Evolutionary conservation across 1,140 invertebrate species (phyloP).

Genomic region (Limonius californicus): DNA sequence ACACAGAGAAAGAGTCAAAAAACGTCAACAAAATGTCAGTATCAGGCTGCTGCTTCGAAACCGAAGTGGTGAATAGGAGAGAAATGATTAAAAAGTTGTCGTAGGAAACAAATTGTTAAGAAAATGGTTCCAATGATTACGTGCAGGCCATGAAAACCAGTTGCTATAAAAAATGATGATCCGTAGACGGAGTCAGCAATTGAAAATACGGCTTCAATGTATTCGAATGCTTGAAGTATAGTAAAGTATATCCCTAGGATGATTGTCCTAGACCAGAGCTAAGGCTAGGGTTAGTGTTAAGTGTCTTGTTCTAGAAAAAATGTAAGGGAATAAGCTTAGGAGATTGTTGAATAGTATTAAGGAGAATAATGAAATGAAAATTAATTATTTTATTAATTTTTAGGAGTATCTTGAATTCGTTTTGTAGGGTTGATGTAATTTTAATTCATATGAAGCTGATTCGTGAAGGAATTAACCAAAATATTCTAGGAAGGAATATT

Average conservation of each 20-base stretch:
- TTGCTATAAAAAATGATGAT: slow-evolving; percentile 65
- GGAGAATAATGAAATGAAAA: no score
- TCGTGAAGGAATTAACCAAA: no score
- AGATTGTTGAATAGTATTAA: no score
- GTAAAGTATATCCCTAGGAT: slow-evolving; percentile 23
- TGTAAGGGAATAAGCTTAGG: no score
- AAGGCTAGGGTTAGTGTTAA: no score
- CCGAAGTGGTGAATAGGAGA: slow-evolving; percentile 60
- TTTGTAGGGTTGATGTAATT: no score
- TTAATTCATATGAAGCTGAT: no score
- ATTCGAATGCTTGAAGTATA: slow-evolving; percentile 30
- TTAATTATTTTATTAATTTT: no score
- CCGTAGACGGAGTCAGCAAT: slow-evolving; percentile 62
- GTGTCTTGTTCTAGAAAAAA: no score
- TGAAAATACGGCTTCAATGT: slow-evolving; percentile 51
- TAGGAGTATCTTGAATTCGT: no score
- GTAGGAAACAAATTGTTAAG: slow-evolving; percentile 54
- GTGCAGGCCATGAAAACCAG: slow-evolving; percentile 70
- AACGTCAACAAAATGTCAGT: slow-evolving; percentile 73
- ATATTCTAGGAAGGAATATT: no score
- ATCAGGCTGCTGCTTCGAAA: slow-evolving; percentile 67
- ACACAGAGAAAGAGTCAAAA: slow-evolving; percentile 68
- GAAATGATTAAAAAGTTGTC: slow-evolving; percentile 54
- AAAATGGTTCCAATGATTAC: slow-evolving; percentile 66
- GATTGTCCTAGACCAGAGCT: no score